These are phyloP conservation scores for Pseudolycoriella hygida DNA, from an alignment of 2,888 invertebrate species.

Conservation along the genomic window DNA sequence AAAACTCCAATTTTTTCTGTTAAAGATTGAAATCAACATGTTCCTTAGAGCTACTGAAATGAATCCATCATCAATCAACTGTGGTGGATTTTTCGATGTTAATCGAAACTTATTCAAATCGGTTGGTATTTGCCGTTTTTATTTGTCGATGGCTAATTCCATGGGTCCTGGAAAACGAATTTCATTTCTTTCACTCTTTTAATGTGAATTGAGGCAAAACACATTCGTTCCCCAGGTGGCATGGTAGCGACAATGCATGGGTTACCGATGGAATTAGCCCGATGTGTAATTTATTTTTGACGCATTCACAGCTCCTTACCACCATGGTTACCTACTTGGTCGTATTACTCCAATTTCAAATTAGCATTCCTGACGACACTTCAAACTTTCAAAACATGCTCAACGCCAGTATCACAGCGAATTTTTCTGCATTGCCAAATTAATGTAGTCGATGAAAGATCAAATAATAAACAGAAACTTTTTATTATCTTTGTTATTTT, in stretches of 20 bases:
- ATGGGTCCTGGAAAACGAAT: too few species aligned
- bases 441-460: too few species aligned
- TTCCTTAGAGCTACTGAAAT: conserved; percentile 57
- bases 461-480: too few species aligned
- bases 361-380: conserved; percentile 47
- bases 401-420: not conserved
- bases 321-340: conserved; percentile 64
- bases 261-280: too few species aligned
- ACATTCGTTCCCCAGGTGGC: too few species aligned
- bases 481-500: too few species aligned
- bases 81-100: conserved; percentile 56
- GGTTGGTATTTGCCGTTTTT: conserved; percentile 26
- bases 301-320: conserved; percentile 41
- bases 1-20: not conserved
- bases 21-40: conserved; percentile 57
- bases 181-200: too few species aligned
- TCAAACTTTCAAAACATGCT: not conserved
- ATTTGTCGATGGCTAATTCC: too few species aligned
- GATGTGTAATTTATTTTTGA: too few species aligned
- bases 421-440: not conserved
- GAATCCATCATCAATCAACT: conserved; percentile 55
- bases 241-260: too few species aligned
- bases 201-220: too few species aligned
- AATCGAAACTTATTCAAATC: conserved; percentile 56
- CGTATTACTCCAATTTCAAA: conserved; percentile 56